phyloP scores from a whole-genome alignment of 2,888 invertebrate species.

The Chalcis sispes region DNA sequence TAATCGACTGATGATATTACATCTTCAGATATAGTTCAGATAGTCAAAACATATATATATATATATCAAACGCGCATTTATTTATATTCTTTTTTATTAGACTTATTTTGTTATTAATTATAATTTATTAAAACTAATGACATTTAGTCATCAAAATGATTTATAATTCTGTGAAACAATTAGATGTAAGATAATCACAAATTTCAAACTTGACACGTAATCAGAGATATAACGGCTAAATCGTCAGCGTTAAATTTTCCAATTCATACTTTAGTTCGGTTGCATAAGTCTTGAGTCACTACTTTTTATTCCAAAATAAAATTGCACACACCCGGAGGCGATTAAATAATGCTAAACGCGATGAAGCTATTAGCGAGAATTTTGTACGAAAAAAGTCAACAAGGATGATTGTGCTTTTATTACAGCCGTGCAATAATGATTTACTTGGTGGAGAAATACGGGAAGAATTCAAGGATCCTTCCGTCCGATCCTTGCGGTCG shows the following conservation, averaged over 20 bases:
- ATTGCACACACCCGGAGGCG: background rate
- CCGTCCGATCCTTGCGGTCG: slow-evolving; percentile 74
- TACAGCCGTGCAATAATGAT: slow-evolving; percentile 76
- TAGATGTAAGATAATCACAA: background rate
- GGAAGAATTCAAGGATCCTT: slow-evolving; percentile 74
- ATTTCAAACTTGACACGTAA: background rate
- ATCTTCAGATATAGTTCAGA: too few species aligned
- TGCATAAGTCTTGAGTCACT: slow-evolving; percentile 2
- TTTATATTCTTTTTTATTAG: background rate
- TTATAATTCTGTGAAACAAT: background rate
- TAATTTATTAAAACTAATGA: background rate
- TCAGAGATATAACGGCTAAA: background rate
- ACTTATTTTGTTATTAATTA: background rate
- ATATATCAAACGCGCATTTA: too few species aligned
- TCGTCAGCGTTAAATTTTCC: background rate
- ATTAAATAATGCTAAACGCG: background rate
- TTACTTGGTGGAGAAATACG: slow-evolving; percentile 77
- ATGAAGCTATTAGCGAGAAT: background rate
- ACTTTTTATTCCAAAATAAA: background rate
- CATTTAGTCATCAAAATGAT: background rate
- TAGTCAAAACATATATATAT: too few species aligned
- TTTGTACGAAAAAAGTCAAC: background rate
- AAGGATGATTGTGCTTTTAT: background rate
- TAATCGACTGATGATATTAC: too few species aligned
- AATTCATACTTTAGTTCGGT: slow-evolving; percentile 1